Percentiles rank a stretch among this genome's conserved stretches.
Conservation (phyloP, 2,797 vertebrate species). For the Sebastes flavidus region DNA sequence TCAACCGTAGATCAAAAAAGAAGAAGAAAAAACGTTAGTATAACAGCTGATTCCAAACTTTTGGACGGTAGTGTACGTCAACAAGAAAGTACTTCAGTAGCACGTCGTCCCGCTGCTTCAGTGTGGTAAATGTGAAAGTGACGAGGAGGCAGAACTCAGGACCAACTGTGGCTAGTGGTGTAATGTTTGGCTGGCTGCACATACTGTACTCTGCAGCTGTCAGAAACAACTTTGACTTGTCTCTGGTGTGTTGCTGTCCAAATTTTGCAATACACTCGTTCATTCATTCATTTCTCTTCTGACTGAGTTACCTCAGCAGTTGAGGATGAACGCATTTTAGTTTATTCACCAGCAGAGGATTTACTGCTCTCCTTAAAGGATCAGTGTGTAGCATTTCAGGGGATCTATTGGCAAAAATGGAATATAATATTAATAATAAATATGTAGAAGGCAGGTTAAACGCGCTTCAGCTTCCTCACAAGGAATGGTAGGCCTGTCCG, state of each 20-base stretch:
- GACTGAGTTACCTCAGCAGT: not conserved
- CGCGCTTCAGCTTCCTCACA: too few species aligned
- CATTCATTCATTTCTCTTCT: not conserved
- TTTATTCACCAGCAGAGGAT: too few species aligned
- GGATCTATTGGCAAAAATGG: too few species aligned
- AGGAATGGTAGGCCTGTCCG: too few species aligned
- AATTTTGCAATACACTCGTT: not conserved
- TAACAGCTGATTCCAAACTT: not conserved
- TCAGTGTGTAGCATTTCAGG: too few species aligned
- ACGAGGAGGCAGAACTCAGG: constrained; percentile 11
- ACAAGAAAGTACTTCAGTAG: not conserved
- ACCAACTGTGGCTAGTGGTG: constrained; percentile 24
- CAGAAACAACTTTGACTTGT: constrained; percentile 41
- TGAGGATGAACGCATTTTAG: not conserved
- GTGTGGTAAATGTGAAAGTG: not conserved
- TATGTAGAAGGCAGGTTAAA: too few species aligned
- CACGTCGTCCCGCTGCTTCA: not conserved
- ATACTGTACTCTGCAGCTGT: constrained; percentile 67
- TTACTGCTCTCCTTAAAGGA: too few species aligned
- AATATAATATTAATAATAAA: too few species aligned
- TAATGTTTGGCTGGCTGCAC: constrained; percentile 39
- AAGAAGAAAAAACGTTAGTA: not conserved
- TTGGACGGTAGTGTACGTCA: not conserved
- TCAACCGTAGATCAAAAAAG: too few species aligned
- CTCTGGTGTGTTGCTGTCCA: not conserved